phyloP scores from a whole-genome alignment of 2,113 vertebrate genomes.

The Procavia capensis region DNA sequence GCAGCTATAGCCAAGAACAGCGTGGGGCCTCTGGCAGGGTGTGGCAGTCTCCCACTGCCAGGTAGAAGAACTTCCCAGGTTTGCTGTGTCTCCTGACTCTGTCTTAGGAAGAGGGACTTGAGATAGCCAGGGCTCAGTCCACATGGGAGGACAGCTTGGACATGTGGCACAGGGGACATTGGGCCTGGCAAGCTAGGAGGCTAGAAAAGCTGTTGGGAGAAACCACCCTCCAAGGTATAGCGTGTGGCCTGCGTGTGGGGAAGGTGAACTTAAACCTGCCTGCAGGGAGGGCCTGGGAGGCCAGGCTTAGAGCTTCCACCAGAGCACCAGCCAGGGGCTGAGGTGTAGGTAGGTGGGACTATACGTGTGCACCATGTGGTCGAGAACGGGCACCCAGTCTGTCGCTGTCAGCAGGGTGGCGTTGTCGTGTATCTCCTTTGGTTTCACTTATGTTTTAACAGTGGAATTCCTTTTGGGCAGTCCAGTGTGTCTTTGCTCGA shows the following conservation, averaged over 20 bases:
- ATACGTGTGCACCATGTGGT: neutral
- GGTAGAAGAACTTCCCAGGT: neutral
- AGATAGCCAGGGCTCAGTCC: neutral
- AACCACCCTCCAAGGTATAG: neutral
- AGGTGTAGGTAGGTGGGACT: neutral
- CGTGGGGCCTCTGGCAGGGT: neutral
- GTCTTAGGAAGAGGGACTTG: neutral
- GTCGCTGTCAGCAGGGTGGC: neutral
- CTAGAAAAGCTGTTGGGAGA: neutral
- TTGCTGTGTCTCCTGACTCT: neutral
- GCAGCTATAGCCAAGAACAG: neutral
- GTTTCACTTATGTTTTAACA: neutral
- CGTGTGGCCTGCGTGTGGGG: neutral
- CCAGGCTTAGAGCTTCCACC: neutral
- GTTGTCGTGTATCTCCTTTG: neutral
- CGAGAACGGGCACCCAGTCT: neutral
- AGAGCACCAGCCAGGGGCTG: neutral
- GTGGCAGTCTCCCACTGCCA: neutral
- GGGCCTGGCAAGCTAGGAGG: neutral
- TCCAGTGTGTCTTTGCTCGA: neutral
- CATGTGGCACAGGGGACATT: fast-evolving
- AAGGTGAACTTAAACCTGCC: neutral
- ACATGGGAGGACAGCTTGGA: neutral
- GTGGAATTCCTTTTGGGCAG: neutral
- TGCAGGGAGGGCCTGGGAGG: neutral